Base-by-base conservation (phyloP, 2,888 invertebrate genomes). In the Hesperia comma region DNA sequence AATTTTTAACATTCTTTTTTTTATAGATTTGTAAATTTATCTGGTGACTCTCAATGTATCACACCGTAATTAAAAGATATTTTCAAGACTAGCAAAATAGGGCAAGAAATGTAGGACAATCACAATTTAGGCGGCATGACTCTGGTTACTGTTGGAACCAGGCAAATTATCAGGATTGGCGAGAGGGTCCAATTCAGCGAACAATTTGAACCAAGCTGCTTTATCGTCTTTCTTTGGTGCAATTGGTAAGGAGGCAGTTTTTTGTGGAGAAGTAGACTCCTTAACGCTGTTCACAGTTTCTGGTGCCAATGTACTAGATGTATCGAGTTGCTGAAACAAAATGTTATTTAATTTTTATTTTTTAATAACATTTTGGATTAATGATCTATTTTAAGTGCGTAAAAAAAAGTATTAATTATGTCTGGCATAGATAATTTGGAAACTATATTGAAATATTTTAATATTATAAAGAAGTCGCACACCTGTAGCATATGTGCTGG, bases 131-230 rank as follows among this genome's bases (percentile, higher is more conserved):
- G 93, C 93, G 49, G 93, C 90, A 79, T 93, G 93, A 72, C 93
- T 93, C 49, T 93, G 92, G 68, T 86, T 88, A n/a, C 77, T 80
- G 67, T 91, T 90, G 10, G 85, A 79, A 6, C 93, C 91, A 17
- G 83, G 88, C 21, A 93, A 80, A 60, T 82, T 91, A 55, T 97
- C 96, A 49, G 97, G 97, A 90, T 98, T 98, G 12, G 97, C 95
- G 41, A 98, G 91, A 0, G 98, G 98, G 90, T 99, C 98, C 68
- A 99, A 88, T 86, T 98, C 98, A 46, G 98, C 97, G 91, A 99
- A 98, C 63, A 98, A 91, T 86, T 97, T 97, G 81, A 97, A 95
- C 98, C 98, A 99, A 17, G 93, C 92, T 3, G 92, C 89, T 77
- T 90, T 93, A 70, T 94, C 94, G 68, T 93, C 93, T 74, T 93